A percentile compares a stretch with the other conserved stretches of the same genome.
Evolutionary conservation across 2,888 invertebrate species (phyloP).

Genomic region (Pyrochroa serraticornis): DNA sequence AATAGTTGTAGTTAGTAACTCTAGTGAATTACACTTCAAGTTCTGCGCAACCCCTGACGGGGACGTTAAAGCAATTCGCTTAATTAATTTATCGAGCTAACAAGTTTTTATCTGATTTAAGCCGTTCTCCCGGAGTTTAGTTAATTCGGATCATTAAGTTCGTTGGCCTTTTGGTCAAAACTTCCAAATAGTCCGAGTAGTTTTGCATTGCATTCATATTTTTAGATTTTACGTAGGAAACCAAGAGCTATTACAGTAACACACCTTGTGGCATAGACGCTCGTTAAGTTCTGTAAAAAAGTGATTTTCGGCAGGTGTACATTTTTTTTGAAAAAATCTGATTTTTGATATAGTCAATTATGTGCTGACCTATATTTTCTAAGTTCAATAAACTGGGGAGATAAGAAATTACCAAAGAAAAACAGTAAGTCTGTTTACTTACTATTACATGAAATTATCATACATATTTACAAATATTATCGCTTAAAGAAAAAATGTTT

Average conservation of each 20-base stretch:
- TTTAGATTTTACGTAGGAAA: conserved; percentile 15
- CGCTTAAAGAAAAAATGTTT: conserved; percentile 39
- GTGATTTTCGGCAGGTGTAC: too few relatives aligned
- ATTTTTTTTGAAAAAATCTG: neutral
- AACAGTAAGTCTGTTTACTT: conserved; percentile 45
- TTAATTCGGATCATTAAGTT: conserved; percentile 9
- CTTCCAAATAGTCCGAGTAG: conserved; percentile 13
- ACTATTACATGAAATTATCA: conserved; percentile 45
- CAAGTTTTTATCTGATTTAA: conserved; percentile 8
- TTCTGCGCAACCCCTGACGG: too few relatives aligned
- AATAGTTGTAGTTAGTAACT: conserved; percentile 1
- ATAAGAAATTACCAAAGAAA: conserved; percentile 46
- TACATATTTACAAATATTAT: conserved; percentile 44
- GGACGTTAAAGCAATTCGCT: too few relatives aligned
- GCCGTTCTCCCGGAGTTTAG: too few relatives aligned
- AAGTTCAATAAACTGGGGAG: conserved; percentile 44
- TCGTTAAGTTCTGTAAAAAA: too few relatives aligned
- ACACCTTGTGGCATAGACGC: neutral
- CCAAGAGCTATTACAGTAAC: conserved; percentile 11
- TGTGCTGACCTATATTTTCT: conserved; percentile 47
- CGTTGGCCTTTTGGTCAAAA: conserved; percentile 17
- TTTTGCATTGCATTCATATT: conserved; percentile 1
- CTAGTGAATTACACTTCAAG: too few relatives aligned
- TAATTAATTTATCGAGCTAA: too few relatives aligned
- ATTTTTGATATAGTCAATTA: neutral